Percentiles rank a stretch among this genome's conserved stretches.
Evolutionary conservation across 2,797 vertebrate genomes (phyloP).

Genomic region (Moxostoma hubbsi): DNA sequence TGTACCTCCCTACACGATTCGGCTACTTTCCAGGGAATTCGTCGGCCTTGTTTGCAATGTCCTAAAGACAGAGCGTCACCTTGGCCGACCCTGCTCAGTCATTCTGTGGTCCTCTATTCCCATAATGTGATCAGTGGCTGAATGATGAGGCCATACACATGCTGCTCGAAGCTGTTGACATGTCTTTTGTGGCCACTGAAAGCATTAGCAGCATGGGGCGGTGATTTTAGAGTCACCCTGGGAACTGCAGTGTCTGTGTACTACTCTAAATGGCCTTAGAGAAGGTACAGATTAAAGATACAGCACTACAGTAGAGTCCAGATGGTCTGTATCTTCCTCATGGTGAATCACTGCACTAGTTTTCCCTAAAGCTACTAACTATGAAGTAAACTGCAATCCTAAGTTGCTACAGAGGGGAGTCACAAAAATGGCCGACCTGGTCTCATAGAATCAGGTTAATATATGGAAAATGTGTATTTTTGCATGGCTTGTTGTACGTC

Average conservation of each 20-base stretch:
- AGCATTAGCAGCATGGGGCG: constrained; percentile 10
- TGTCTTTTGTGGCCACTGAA: constrained; percentile 35
- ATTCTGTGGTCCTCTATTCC: background rate
- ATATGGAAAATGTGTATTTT: no score
- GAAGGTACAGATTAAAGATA: background rate
- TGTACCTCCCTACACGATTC: no score
- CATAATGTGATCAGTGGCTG: constrained; percentile 15
- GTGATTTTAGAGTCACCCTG: background rate
- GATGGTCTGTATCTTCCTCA: background rate
- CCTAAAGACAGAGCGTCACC: constrained; percentile 8
- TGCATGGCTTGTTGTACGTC: no score
- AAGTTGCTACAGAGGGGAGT: no score
- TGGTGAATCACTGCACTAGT: background rate
- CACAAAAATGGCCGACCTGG: no score
- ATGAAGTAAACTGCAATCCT: background rate
- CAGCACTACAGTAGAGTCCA: background rate
- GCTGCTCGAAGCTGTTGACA: constrained; percentile 10
- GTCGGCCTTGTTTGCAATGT: background rate
- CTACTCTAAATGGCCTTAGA: background rate
- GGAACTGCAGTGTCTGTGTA: constrained; percentile 7
- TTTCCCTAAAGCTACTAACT: background rate
- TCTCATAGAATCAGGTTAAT: no score
- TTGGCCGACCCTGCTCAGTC: background rate
- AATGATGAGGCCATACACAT: background rate
- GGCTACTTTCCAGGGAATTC: background rate